Evolutionary conservation across 2,113 vertebrate species (phyloP), one percentile per base, ranked within the genome.

Genomic region (Dipodomys merriami): DNA sequence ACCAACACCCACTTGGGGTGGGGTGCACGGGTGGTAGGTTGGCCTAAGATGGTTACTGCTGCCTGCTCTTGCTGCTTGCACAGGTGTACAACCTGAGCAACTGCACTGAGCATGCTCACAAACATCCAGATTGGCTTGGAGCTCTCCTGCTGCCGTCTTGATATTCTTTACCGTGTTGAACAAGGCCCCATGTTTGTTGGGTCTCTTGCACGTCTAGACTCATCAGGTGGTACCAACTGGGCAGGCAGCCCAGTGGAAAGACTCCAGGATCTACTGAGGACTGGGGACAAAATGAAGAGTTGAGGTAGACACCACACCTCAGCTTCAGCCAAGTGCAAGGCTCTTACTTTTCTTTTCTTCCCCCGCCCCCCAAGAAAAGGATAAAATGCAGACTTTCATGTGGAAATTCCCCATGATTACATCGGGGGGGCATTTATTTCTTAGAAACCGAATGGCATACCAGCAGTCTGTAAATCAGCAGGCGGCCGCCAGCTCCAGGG

Each of bases 241-340:
- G 62, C 49, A 46, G 65, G 60, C 46, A 27, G 64, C 30, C n/a
- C 0, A 2, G 8, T 6, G 19, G 3, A 27, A 57, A 25, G 39
- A 39, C 39, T 39, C 39, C 39, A 39, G 39, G 39, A 12, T 2
- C 18, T 49, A 15, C 68, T 20, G 8, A 74, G 29, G 13, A 10
- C 53, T 39, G 0, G 60, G 49, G 3, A 1, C 29, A 19, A 49
- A 11, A 16, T 30, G 46, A 44, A 73, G 29, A 7, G 15, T 3
- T 0, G 3, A 35, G 6, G 2, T 13, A 10, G 10, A 7, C 0
- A 1, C 7, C 8, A 1, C 30, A 25, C 27, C 76, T 16, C 5
- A 9, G 44, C 3, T 8, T 7, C 72, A 30, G n/a, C 29, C 77
- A 65, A 5, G 30, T 15, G 7, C 72, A 80, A 82, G 33, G 5